A percentile compares a stretch with the other conserved stretches of the same genome.
These are phyloP conservation scores for Rhinopomastus cyanomelas DNA, from an alignment of 2,113 vertebrate species.

Conservation along the genomic window DNA sequence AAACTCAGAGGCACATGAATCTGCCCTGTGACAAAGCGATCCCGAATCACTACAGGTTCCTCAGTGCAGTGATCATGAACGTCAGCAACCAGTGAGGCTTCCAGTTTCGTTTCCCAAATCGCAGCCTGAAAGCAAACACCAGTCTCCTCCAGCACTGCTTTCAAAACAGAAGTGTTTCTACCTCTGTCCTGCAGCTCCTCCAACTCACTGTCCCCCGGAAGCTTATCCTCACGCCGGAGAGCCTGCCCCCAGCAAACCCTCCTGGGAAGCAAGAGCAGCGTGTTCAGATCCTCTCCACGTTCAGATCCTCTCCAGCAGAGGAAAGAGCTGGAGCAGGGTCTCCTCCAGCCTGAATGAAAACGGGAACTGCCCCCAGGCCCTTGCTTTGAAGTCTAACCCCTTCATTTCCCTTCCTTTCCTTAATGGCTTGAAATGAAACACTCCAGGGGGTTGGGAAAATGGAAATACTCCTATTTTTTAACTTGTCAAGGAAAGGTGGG, in stretches of 20 bases:
- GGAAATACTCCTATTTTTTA: not conserved
- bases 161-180: not conserved
- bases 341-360: not conserved
- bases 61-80: not conserved
- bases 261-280: not conserved
- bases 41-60: accelerated
- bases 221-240: not conserved
- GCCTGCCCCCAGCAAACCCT: not conserved
- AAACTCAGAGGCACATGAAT: not conserved
- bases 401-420: conserved; percentile 11
- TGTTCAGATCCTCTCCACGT: not conserved
- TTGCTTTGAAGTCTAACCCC: not conserved
- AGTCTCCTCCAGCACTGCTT: not conserved
- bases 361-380: not conserved
- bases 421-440: not conserved
- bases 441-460: not conserved
- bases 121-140: not conserved
- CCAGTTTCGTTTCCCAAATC: not conserved
- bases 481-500: not conserved
- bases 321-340: not conserved
- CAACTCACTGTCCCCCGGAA: not conserved
- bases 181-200: not conserved
- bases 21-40: not conserved
- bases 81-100: not conserved
- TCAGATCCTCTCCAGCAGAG: not conserved